Evolutionary conservation across 2,797 vertebrate genomes (phyloP).

Genomic region (Helicolenus hilgendorfi): DNA sequence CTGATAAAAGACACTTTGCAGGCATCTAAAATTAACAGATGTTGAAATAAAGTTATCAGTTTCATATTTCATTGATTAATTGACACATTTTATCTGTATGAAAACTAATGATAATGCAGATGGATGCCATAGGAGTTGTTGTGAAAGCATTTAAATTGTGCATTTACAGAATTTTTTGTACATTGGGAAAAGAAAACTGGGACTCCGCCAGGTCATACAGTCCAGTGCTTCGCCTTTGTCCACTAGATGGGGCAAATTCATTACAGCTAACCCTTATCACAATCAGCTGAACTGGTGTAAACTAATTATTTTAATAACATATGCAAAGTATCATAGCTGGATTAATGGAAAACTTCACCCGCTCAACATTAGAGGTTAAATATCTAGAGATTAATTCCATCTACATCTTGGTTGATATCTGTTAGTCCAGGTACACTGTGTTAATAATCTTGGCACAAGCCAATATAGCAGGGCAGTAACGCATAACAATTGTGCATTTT

Average conservation of each 20-base stretch:
- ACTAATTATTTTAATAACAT: background rate
- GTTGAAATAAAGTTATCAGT: background rate
- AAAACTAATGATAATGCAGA: background rate
- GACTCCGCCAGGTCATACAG: background rate
- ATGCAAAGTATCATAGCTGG: background rate
- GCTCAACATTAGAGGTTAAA: background rate
- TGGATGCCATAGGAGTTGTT: background rate
- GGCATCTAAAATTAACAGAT: background rate
- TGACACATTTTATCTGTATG: background rate
- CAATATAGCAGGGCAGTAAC: background rate
- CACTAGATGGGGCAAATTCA: slow-evolving; percentile 11
- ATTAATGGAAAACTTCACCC: background rate
- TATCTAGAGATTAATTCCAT: slow-evolving; percentile 4
- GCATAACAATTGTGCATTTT: too few species aligned
- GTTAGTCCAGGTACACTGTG: background rate
- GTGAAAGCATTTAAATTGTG: background rate
- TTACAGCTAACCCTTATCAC: background rate
- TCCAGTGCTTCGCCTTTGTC: background rate
- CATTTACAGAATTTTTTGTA: background rate
- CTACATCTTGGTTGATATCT: background rate
- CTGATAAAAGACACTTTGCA: background rate
- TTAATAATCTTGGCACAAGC: background rate
- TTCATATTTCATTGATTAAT: background rate
- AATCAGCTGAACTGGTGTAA: background rate
- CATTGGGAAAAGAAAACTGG: background rate